Percentiles rank a stretch among this genome's conserved stretches.
phyloP scores from a whole-genome alignment of 92 coral and sea anemone genomes.

The Bergia sp. region DNA sequence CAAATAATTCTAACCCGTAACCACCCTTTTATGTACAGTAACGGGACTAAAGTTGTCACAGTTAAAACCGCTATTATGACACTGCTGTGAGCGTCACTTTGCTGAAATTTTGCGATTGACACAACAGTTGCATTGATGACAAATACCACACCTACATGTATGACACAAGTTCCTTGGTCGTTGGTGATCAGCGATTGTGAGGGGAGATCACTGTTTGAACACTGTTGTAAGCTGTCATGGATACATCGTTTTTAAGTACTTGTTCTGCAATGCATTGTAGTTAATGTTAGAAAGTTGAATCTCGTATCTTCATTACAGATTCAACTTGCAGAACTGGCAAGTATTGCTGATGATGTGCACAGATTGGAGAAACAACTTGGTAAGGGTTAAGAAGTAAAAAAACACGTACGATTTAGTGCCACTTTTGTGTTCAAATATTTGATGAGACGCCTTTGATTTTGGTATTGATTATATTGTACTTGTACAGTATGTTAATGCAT shows the following conservation, averaged over 20 bases:
- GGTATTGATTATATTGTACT: neutral
- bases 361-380: conserved; percentile 76
- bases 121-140: neutral
- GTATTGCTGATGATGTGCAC: conserved; percentile 73
- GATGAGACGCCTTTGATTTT: neutral
- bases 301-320: conserved; percentile 30
- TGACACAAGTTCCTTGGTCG: neutral
- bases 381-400: conserved; percentile 21
- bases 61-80: neutral
- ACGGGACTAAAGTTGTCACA: no score
- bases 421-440: neutral
- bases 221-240: neutral
- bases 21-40: no score
- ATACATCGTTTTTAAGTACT: neutral
- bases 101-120: neutral
- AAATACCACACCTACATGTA: no score
- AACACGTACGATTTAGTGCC: neutral
- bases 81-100: neutral
- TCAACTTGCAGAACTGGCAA: conserved; percentile 70
- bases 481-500: no score
- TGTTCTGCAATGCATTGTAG: neutral
- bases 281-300: neutral
- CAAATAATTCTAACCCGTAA: no score
- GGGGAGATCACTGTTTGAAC: neutral
- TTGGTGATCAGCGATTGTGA: neutral